Base-by-base conservation (phyloP, 2,797 vertebrate genomes). In the Spondyliosoma cantharus region DNA sequence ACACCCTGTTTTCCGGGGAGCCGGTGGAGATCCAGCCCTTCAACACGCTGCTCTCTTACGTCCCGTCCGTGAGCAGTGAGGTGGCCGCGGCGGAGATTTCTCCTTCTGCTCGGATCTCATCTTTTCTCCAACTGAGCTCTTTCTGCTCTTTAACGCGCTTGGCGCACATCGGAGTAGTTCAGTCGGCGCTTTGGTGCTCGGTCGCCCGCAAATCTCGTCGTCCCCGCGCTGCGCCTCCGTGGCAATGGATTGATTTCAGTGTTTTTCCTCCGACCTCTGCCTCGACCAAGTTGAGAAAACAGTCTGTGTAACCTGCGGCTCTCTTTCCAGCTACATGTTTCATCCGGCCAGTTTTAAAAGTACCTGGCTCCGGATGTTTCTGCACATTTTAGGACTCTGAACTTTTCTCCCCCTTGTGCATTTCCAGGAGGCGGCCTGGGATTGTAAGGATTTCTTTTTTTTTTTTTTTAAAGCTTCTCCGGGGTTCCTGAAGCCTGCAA, bases 161-260 rank as follows among this genome's bases (percentile, higher is more conserved):
- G 78, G 57, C 84, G 54, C 12, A 68, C 13, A 57, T 59, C 69
- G 80, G 83, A 82, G 66, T 3, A 9, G 69, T 12, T 7, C 29
- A 72, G 77, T 68, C 71, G 50, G 81, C 70, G 48, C 49, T 25
- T 76, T 7, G 82, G 76, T 50, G 83, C 83, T 64, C 70, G 27
- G 42, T 22, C 70, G 74, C 56, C 60, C 79, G 78, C 72, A 43
- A 25, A 76, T 59, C 57, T 69, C 42, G 67, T 48, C 3, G 84
- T 71, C 62, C 45, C 60, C 57, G 79, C 76, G 81, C 85, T 76
- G 89, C 83, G 83, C 83, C 86, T 85, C 89, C 81, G 91, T 80
- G 82, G 88, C 82, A 71, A 95, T 96, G 95, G 95, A 96, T 95
- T 95, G 95, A 95, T 92, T 91, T 87, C 85, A 85, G 81, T 86